Conservation (phyloP, 2,888 invertebrate species). For the Tinea trinotella region DNA sequence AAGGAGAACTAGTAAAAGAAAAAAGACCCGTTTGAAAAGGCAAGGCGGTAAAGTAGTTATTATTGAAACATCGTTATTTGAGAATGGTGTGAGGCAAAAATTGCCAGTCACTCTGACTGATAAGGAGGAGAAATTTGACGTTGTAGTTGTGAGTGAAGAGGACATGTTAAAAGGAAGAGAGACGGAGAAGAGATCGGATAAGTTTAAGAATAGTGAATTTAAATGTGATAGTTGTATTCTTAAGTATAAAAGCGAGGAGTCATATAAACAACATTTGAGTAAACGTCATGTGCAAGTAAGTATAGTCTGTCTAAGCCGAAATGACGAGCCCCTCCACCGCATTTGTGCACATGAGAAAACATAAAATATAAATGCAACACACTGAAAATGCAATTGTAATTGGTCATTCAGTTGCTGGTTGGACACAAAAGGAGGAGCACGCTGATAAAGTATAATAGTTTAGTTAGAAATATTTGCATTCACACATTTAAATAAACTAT, state of each 20-base stretch:
- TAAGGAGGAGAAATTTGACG: background rate
- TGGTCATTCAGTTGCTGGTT: no score
- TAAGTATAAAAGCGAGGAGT: background rate
- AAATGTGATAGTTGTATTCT: slow-evolving; percentile 13
- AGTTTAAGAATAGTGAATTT: background rate
- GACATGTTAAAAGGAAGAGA: slow-evolving; percentile 3
- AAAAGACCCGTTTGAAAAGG: background rate
- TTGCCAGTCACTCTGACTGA: background rate
- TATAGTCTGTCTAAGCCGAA: background rate
- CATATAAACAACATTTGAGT: slow-evolving; percentile 1
- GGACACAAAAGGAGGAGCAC: no score
- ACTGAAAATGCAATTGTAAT: no score
- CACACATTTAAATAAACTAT: no score
- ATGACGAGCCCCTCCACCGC: no score
- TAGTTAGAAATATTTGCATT: no score
- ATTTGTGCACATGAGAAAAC: no score
- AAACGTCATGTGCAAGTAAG: slow-evolving; percentile 1
- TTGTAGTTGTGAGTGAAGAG: slow-evolving; percentile 2
- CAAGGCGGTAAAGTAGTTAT: background rate
- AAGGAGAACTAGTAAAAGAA: background rate
- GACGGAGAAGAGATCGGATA: background rate
- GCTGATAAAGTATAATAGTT: no score
- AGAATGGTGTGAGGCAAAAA: background rate
- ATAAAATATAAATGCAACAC: no score
- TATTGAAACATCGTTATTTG: background rate